Evolutionary conservation across 2,113 vertebrate species (phyloP), one percentile per base, ranked within the genome.

Genomic region (Chaetops frenatus): DNA sequence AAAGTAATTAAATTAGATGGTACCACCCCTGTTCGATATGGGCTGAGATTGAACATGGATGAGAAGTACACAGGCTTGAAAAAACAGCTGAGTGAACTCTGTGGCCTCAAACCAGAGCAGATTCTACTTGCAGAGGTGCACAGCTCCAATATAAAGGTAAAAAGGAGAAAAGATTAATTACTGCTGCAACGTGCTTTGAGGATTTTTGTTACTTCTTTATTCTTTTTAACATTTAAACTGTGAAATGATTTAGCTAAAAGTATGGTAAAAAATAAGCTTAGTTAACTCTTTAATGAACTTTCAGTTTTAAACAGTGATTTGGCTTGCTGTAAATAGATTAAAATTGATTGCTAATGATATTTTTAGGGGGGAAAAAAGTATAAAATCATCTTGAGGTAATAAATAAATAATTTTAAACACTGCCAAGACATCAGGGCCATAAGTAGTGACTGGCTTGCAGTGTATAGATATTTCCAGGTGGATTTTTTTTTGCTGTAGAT

Each of bases 61-160:
- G 99, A 99, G 88, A 99, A 99, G 87, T 99, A 99, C 90, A 99
- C 99, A 4, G 99, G 99, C 44, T 97, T 99, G 94, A 99, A 99
- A 97, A 99, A 99, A 53, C 99, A 99, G 90, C 97, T 99, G 76
- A 99, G 99, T 53, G 99, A 99, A 38, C 98, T 99, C 90, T 99
- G 99, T 96, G 97, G 97, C 69, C 98, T 99, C 87, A 99, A 99
- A 97, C 98, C 99, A 14, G 99, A 99, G 81, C 99, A 99, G 97
- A 99, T 99, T 86, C 99, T 99, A 15, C 98, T 99, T 88, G 99
- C 99, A 51, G 99, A 99, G 97, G 99, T 99, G 71, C 99, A 99
- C 78, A 98, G 98, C 51, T 99, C 99, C 54, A 99, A 99, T 92
- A 99, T 99, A 96, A 99, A 99, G 99, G 98, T 99, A 96, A 96